Evolutionary conservation across 2,797 vertebrate genomes (phyloP).

Genomic region (Cottoperca gobio): DNA sequence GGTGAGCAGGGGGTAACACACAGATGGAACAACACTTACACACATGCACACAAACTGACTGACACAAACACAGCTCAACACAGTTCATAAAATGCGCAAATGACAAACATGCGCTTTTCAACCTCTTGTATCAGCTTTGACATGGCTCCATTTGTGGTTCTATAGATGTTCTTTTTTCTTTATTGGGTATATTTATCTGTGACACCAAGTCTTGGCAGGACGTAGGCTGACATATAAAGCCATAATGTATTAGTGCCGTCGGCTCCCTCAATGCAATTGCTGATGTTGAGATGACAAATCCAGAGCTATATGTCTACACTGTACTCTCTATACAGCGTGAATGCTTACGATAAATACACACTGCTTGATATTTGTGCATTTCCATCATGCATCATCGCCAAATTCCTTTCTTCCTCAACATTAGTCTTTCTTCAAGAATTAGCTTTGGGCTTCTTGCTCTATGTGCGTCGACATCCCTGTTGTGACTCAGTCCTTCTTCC

Average conservation of each 20-base stretch:
- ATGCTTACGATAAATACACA: constrained; percentile 14
- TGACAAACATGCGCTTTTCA: constrained; percentile 44
- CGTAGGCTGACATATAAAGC: constrained; percentile 59
- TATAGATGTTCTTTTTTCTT: constrained; percentile 63
- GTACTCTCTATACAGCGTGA: not conserved
- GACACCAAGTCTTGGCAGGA: constrained; percentile 43
- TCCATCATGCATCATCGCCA: not conserved
- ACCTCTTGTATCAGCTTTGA: constrained; percentile 21
- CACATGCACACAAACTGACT: not conserved
- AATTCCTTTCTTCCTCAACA: not conserved
- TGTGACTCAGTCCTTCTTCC: constrained; percentile 13
- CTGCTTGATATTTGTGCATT: not conserved
- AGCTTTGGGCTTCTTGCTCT: constrained; percentile 1
- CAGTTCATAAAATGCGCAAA: constrained; percentile 50
- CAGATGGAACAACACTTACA: constrained; percentile 15
- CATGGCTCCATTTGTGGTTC: constrained; percentile 48
- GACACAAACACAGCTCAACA: constrained; percentile 17
- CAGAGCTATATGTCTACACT: constrained; percentile 33
- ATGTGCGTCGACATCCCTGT: not conserved
- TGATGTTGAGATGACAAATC: constrained; percentile 65
- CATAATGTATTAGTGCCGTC: constrained; percentile 55
- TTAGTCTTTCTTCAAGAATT: constrained; percentile 4
- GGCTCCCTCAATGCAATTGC: constrained; percentile 41
- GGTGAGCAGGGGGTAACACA: constrained; percentile 25
- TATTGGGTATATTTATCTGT: constrained; percentile 67